phyloP scores from a whole-genome alignment of 2,888 invertebrate species.

The Neocrepidodera transversa region DNA sequence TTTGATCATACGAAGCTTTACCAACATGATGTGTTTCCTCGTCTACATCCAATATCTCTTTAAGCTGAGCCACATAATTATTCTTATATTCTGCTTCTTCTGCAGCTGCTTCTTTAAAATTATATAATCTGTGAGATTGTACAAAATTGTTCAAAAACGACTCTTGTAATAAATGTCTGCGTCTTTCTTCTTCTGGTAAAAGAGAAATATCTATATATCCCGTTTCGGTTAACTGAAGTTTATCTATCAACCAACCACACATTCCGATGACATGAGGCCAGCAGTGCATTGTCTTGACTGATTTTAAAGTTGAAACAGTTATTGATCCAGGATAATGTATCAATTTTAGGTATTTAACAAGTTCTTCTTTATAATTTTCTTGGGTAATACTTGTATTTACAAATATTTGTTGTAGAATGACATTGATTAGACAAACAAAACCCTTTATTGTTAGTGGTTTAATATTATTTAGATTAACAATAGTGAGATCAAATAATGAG shows the following conservation, averaged over 20 bases:
- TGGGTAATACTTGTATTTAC: no score
- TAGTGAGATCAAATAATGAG: no score
- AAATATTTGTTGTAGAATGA: no score
- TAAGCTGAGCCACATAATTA: neutral
- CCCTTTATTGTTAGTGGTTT: no score
- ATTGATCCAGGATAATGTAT: no score
- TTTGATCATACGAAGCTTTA: neutral
- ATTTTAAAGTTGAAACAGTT: no score
- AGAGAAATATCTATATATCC: neutral
- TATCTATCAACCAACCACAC: constrained; percentile 32
- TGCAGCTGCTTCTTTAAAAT: neutral
- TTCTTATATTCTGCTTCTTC: neutral
- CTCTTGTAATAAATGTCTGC: constrained; percentile 10
- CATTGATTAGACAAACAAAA: no score
- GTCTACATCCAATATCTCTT: constrained; percentile 18
- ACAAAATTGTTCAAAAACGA: no score
- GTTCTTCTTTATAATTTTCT: no score
- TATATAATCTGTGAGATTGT: neutral
- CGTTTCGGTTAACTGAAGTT: constrained; percentile 9
- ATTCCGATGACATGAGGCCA: constrained; percentile 36
- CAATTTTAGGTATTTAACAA: no score
- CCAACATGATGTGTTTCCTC: neutral
- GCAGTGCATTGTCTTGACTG: constrained; percentile 32
- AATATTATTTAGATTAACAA: no score
- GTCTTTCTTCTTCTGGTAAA: constrained; percentile 22